phyloP scores from a whole-genome alignment of 2,797 vertebrate species.

The Cottoperca gobio region DNA sequence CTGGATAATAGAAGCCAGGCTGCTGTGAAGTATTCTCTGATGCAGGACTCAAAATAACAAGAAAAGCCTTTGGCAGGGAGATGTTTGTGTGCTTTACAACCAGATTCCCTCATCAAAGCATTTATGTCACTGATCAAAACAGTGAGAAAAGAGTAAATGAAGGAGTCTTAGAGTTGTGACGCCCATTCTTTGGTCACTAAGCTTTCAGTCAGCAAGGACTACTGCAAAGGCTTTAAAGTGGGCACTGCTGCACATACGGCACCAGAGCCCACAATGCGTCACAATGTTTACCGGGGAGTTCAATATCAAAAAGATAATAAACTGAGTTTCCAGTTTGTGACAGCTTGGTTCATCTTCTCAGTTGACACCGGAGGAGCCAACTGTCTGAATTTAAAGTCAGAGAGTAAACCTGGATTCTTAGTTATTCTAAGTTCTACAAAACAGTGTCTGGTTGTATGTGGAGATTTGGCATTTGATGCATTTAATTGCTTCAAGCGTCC shows the following conservation, averaged over 20 bases:
- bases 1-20: slow-evolving; percentile 54
- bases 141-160: slow-evolving; percentile 53
- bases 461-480: neutral
- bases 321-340: slow-evolving; percentile 5
- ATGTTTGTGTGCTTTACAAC: slow-evolving; percentile 64
- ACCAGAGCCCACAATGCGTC: slow-evolving; percentile 28
- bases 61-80: slow-evolving; percentile 43
- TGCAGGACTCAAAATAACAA: slow-evolving; percentile 57
- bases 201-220: slow-evolving; percentile 33
- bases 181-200: slow-evolving; percentile 59
- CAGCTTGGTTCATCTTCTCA: slow-evolving; percentile 6
- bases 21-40: slow-evolving; percentile 52
- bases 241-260: slow-evolving; percentile 33
- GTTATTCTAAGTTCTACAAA: neutral
- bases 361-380: neutral
- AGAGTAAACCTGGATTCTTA: neutral
- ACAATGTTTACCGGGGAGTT: slow-evolving; percentile 33
- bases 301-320: slow-evolving; percentile 30
- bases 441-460: neutral
- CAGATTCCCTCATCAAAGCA: slow-evolving; percentile 67
- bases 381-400: neutral
- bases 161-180: slow-evolving; percentile 43
- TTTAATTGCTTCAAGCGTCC: slow-evolving; percentile 5
- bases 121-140: slow-evolving; percentile 59
- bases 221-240: slow-evolving; percentile 63